Conservation (phyloP, 2,888 invertebrate species). For the Zele albiditarsus region DNA sequence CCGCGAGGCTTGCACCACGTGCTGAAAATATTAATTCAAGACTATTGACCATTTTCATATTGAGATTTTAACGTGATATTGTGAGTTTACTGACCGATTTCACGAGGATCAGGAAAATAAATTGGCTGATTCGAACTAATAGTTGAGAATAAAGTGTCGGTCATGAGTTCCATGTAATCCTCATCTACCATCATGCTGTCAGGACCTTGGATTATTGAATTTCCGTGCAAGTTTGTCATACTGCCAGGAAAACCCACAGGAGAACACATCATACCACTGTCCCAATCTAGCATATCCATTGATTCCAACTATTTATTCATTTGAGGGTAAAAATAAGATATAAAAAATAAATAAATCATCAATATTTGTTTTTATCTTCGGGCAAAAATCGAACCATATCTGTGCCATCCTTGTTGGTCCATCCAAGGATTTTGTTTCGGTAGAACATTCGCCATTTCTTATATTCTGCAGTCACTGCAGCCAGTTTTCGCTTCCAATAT, state of each 20-base stretch:
- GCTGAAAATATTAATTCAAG: constrained; percentile 75
- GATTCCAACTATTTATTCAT: constrained; percentile 78
- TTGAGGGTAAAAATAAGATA: constrained; percentile 49
- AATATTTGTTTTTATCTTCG: background rate
- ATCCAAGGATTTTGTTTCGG: constrained; percentile 85
- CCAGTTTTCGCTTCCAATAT: constrained; percentile 98
- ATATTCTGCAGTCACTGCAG: constrained; percentile 98
- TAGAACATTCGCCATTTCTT: constrained; percentile 98
- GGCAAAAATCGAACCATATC: constrained; percentile 77
- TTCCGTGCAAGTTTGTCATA: constrained; percentile 61
- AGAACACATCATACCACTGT: constrained; percentile 58
- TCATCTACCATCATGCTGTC: constrained; percentile 87
- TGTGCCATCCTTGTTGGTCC: constrained; percentile 82
- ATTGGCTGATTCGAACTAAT: constrained; percentile 90
- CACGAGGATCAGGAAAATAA: constrained; percentile 96
- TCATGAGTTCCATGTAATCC: constrained; percentile 90
- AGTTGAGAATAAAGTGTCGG: constrained; percentile 92
- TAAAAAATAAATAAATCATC: background rate
- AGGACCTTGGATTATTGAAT: constrained; percentile 60
- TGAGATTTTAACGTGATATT: background rate
- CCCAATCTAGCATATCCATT: constrained; percentile 84
- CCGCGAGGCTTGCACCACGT: constrained; percentile 89
- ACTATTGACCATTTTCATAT: background rate
- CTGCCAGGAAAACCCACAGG: constrained; percentile 61
- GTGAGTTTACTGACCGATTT: constrained; percentile 85